Base-by-base conservation (phyloP, 2,888 invertebrate species). In the Eilema depressum region DNA sequence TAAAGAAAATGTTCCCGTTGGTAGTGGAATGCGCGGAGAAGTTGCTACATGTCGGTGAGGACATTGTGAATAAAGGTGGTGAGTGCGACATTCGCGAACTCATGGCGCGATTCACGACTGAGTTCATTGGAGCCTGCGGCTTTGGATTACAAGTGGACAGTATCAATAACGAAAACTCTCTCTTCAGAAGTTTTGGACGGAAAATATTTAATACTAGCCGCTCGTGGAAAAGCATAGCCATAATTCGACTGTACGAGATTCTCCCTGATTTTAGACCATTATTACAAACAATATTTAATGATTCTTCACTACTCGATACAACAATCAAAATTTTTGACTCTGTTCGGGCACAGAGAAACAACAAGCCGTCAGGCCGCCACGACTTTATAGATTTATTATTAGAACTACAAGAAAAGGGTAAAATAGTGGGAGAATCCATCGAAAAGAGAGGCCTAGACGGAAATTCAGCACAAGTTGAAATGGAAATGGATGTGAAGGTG, bases 1-100 rank as follows among this genome's bases (percentile, higher is more conserved):
- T 94, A 41, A 91, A 89, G 69, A 87, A 82, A 5, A 94, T 93
- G 94, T 94, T 92, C 64, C 94, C 93, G 2, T 79, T 94, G 28
- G 84, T 94, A 3, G 85, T 91, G 28, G 83, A 88, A 20, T 90
- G 93, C 66, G 89, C 94, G 0, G 88, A 90, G 65, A 92, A 90
- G 72, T 74, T 93, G 41, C 84, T 89, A 25, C 62, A 30, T 0
- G 75, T 86, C 0, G 85, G 88, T 2, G 89, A 87, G 12, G 81
- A 76, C 0, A 83, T 87, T 17, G 85, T 87, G 28, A 80, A 81
- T 0, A 78, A 82, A 0, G 90, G 88, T 0, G 86, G 83, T n/a
- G 86, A 84, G 41, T 86, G 80, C 25, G 87, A 91, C 74, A 83
- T 85, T 14, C 83, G 90, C 0, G 91, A 91, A 47, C 78, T 91